Evolutionary conservation across 2,113 vertebrate genomes (phyloP), one percentile per base, ranked within the genome.

Genomic region (Centropristis striata): DNA sequence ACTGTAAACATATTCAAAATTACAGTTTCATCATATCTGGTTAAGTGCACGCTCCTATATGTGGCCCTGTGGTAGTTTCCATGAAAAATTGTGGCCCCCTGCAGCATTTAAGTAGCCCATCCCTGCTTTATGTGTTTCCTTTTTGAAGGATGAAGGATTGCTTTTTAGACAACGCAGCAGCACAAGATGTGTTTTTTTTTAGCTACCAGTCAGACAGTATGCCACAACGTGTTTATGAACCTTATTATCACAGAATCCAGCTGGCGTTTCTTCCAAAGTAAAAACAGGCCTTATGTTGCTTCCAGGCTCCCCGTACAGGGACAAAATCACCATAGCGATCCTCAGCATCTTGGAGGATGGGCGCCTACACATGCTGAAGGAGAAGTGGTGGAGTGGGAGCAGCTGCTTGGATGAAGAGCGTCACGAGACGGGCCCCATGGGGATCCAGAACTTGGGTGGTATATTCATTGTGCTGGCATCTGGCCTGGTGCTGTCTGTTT

Each of bases 241-340:
- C 87, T 86, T 84, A 87, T 86, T 88, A 92, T 89, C 80, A 63
- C 80, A 59, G n/a, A 78, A 83, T 86, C 85, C 90, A 91, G 87
- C 88, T 90, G 90, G 79, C 16, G 14, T 66, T 80, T 78, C 81
- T 81, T 68, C 67, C 88, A 82, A 81, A 88, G 47, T 91, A 85
- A 92, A 32, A 92, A 85, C 78, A 50, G 59, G 59, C 86, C 80
- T 88, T 80, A 39, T 89, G 82, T 91, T 73, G 71, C 74, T 64
- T 75, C 1, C 93, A 99, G 98, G 98, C 64, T 99, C 98, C 1
- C 98, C 98, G 0, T 99, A 99, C 94, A 94, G 98, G 87, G 98
- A 99, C 95, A 99, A 98, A 95, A 96, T 99, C 92, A 97, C 96
- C 92, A 99, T 99, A 1, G 98, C 98, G 65, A 98, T 99, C 83